Evolutionary conservation across 2,113 vertebrate genomes (phyloP).

Genomic region (Myiagra hebetior): DNA sequence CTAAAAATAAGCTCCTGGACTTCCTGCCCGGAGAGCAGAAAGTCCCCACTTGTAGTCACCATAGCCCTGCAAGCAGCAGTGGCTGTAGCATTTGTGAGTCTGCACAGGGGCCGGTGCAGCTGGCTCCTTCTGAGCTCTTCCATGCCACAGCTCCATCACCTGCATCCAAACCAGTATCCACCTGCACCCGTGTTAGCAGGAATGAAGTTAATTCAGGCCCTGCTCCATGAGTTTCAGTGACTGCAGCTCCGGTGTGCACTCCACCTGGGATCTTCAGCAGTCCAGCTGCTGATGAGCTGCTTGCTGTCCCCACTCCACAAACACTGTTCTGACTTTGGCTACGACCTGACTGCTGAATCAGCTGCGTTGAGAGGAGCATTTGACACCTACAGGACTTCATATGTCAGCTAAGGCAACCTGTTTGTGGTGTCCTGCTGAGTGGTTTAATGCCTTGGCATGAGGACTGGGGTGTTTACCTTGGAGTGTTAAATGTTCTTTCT

Average conservation of each 20-base stretch:
- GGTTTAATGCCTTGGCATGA: neutral
- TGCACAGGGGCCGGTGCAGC: neutral
- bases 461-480: neutral
- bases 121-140: neutral
- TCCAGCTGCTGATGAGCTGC: neutral
- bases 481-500: neutral
- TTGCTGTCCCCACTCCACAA: neutral
- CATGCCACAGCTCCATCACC: neutral
- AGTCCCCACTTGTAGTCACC: neutral
- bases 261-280: neutral
- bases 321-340: fast-evolving
- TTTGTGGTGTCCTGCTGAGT: neutral
- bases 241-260: neutral
- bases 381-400: neutral
- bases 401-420: neutral
- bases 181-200: neutral
- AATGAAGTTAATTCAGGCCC: neutral
- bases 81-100: neutral
- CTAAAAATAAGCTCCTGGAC: neutral
- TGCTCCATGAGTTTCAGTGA: neutral
- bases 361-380: neutral
- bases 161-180: neutral
- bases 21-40: neutral
- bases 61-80: neutral
- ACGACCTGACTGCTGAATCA: neutral